A percentile compares a stretch with the other conserved stretches of the same genome.
Conservation (phyloP, 2,888 invertebrate genomes). For the Toxonevra muliebris region DNA sequence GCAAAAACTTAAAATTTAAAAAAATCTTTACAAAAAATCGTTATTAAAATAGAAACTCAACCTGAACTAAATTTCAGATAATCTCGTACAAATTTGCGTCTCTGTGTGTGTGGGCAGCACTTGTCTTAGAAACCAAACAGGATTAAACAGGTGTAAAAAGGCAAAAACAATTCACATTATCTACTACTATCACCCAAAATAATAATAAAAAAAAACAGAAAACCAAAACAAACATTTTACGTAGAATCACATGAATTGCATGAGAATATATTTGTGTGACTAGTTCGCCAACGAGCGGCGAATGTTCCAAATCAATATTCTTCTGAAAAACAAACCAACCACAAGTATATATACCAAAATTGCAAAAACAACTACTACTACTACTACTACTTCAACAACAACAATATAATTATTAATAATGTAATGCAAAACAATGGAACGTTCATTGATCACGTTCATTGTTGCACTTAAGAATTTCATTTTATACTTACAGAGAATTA, state of each 20-base stretch:
- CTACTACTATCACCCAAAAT: slow-evolving; percentile 41
- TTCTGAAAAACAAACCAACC: slow-evolving; percentile 22
- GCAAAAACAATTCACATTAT: slow-evolving; percentile 46
- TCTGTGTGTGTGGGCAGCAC: slow-evolving; percentile 53
- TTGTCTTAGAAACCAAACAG: slow-evolving; percentile 46
- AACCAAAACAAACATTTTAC: slow-evolving; percentile 21
- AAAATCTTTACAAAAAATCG: slow-evolving; percentile 44
- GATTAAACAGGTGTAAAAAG: slow-evolving; percentile 44
- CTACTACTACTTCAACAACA: slow-evolving; percentile 3
- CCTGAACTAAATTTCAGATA: slow-evolving; percentile 65
- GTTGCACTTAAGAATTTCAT: slow-evolving; percentile 51
- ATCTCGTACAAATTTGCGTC: slow-evolving; percentile 61
- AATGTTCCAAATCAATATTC: slow-evolving; percentile 29
- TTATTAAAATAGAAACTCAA: slow-evolving; percentile 59
- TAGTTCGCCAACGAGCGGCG: slow-evolving; percentile 46
- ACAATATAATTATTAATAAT: slow-evolving; percentile 9
- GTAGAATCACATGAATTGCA: slow-evolving; percentile 36
- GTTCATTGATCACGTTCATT: slow-evolving; percentile 44
- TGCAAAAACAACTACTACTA: slow-evolving; percentile 7
- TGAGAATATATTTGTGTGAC: slow-evolving; percentile 47
- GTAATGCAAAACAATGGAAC: slow-evolving; percentile 15
- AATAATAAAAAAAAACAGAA: slow-evolving; percentile 31
- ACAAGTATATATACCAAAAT: slow-evolving; percentile 23
- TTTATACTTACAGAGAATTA: slow-evolving; percentile 58
- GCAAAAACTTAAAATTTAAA: slow-evolving; percentile 41